phyloP scores from a whole-genome alignment of 2,888 invertebrate genomes.

The Erpobdella octoculata region DNA sequence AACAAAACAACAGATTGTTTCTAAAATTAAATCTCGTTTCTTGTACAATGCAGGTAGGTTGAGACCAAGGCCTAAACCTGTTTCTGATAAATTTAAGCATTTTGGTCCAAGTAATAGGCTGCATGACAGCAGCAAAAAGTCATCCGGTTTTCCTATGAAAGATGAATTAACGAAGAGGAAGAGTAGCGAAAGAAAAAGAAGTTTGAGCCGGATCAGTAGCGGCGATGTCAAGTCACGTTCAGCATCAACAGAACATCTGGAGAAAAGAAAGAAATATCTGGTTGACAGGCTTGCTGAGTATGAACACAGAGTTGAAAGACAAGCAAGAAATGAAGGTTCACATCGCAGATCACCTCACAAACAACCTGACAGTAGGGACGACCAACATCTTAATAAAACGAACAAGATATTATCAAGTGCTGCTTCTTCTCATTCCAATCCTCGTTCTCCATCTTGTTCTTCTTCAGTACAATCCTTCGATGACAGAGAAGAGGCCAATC shows the following conservation, averaged over 20 bases:
- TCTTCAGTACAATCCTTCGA: not conserved
- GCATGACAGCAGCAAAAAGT: too few relatives aligned
- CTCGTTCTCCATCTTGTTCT: too few relatives aligned
- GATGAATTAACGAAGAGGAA: too few relatives aligned
- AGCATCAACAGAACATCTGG: not conserved
- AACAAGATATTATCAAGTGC: not conserved
- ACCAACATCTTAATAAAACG: not conserved
- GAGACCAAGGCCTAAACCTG: too few relatives aligned
- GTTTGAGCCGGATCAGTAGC: not conserved
- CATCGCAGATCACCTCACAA: not conserved
- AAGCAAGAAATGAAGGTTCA: not conserved
- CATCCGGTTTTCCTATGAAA: too few relatives aligned
- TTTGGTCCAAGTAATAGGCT: too few relatives aligned
- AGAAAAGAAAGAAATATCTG: slow-evolving; percentile 11
- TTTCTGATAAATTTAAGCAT: too few relatives aligned
- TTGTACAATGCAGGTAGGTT: too few relatives aligned
- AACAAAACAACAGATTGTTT: not conserved
- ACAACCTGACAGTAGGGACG: not conserved
- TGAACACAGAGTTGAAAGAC: slow-evolving; percentile 11
- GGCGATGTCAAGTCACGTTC: not conserved
- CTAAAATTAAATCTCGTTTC: not conserved
- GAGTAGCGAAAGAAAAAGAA: not conserved
- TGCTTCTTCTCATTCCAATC: not conserved
- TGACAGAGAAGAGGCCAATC: not conserved
- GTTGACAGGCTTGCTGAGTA: slow-evolving; percentile 7